Conservation (phyloP, 2,888 invertebrate genomes). For the Andrena chrysosceles region DNA sequence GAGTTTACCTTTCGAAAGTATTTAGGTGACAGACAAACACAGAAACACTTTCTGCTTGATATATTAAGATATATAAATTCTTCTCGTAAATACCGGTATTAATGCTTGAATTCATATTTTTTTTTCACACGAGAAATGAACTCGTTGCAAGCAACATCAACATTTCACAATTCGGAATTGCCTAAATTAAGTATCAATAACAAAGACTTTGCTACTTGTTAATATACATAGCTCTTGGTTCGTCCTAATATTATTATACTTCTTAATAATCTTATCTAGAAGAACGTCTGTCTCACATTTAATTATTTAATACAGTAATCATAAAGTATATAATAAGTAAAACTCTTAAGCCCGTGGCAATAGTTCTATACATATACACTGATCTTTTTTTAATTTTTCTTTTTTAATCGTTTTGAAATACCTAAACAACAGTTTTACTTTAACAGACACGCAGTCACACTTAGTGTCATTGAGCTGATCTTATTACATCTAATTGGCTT, state of each 20-base stretch:
- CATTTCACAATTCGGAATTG: neutral
- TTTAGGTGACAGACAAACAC: too few relatives aligned
- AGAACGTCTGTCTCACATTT: constrained; percentile 73
- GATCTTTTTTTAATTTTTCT: constrained; percentile 64
- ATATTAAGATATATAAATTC: neutral
- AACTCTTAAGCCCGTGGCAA: constrained; percentile 75
- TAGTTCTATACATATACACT: constrained; percentile 80
- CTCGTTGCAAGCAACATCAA: neutral
- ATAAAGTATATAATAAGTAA: constrained; percentile 71
- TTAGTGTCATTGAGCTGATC: constrained; percentile 83
- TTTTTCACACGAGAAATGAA: neutral
- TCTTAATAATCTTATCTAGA: constrained; percentile 68
- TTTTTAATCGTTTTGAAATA: constrained; percentile 74
- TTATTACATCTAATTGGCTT: constrained; percentile 79
- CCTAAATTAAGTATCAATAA: neutral
- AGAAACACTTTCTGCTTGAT: too few relatives aligned
- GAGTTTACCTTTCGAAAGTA: too few relatives aligned
- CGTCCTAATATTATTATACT: constrained; percentile 59
- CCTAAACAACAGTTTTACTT: constrained; percentile 76
- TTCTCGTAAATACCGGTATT: neutral
- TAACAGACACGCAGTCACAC: constrained; percentile 79
- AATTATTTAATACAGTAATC: constrained; percentile 69
- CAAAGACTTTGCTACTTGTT: constrained; percentile 60
- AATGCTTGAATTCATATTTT: neutral
- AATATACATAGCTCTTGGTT: constrained; percentile 53